phyloP scores from a whole-genome alignment of 2,888 invertebrate species.

The Ichneumoninae sp. region DNA sequence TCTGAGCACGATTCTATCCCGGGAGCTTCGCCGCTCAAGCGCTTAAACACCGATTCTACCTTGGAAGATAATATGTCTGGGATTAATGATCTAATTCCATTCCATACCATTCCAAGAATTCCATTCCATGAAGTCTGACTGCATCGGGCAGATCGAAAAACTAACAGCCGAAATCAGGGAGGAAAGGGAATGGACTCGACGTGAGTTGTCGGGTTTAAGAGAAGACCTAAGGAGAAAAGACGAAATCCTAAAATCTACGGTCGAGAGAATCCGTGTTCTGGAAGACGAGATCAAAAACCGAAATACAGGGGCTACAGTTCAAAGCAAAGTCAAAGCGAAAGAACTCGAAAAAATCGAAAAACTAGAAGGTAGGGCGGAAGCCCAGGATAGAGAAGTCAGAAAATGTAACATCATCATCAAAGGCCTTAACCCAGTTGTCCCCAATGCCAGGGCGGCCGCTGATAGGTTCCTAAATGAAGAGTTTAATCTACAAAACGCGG shows the following conservation, averaged over 20 bases:
- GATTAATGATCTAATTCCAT: not conserved
- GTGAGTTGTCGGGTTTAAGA: not conserved
- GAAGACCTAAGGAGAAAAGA: not conserved
- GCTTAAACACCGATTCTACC: not conserved
- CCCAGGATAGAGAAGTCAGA: conserved; percentile 16
- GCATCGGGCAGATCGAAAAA: not conserved
- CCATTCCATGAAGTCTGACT: not conserved
- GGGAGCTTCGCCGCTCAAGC: not conserved
- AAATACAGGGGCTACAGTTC: not conserved
- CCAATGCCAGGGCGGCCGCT: not conserved
- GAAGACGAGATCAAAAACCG: not conserved
- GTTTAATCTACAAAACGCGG: not conserved
- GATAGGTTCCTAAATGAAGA: conserved; percentile 5
- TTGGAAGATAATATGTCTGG: not conserved
- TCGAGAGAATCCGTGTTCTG: not conserved
- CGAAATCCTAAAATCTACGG: not conserved
- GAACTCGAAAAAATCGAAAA: not conserved
- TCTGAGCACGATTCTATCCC: not conserved
- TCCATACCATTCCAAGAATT: not conserved
- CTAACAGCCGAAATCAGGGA: not conserved
- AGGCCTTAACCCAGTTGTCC: not conserved
- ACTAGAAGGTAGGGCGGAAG: not conserved
- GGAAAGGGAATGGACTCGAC: not conserved
- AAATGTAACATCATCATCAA: conserved; percentile 11
- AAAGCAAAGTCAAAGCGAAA: not conserved